These are phyloP conservation scores for Euphydryas editha DNA, from an alignment of 2,888 invertebrate species.

Conservation along the genomic window DNA sequence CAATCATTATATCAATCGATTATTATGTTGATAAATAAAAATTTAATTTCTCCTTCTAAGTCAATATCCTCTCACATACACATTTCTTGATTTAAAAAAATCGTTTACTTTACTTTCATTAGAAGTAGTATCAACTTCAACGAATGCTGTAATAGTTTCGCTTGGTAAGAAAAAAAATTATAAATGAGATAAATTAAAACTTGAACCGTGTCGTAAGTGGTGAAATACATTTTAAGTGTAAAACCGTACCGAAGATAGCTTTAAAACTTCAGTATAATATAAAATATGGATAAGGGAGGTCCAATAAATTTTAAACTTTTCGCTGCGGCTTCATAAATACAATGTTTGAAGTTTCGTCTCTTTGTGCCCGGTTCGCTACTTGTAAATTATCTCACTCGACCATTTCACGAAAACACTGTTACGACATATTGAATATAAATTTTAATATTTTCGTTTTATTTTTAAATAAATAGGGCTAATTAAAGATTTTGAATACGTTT, in stretches of 20 bases:
- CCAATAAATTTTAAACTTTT: slow-evolving; percentile 35
- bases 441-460: too few relatives aligned
- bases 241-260: not conserved
- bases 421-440: not conserved
- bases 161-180: not conserved
- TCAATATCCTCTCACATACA: not conserved
- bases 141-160: too few relatives aligned
- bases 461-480: too few relatives aligned
- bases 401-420: slow-evolving; percentile 10
- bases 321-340: slow-evolving; percentile 29
- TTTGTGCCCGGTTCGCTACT: slow-evolving; percentile 19
- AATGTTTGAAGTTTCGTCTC: slow-evolving; percentile 29
- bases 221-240: slow-evolving; percentile 4
- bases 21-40: too few relatives aligned
- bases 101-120: too few relatives aligned
- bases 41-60: not conserved
- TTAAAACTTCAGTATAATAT: slow-evolving; percentile 27
- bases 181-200: not conserved
- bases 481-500: too few relatives aligned
- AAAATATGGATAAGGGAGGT: slow-evolving; percentile 28
- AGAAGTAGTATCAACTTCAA: too few relatives aligned
- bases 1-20: too few relatives aligned
- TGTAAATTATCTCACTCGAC: slow-evolving; percentile 24
- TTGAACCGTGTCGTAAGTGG: not conserved
- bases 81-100: too few relatives aligned